A percentile compares a stretch with the other conserved stretches of the same genome.
Evolutionary conservation across 2,888 invertebrate species (phyloP).

Genomic region (Smittia sp.): DNA sequence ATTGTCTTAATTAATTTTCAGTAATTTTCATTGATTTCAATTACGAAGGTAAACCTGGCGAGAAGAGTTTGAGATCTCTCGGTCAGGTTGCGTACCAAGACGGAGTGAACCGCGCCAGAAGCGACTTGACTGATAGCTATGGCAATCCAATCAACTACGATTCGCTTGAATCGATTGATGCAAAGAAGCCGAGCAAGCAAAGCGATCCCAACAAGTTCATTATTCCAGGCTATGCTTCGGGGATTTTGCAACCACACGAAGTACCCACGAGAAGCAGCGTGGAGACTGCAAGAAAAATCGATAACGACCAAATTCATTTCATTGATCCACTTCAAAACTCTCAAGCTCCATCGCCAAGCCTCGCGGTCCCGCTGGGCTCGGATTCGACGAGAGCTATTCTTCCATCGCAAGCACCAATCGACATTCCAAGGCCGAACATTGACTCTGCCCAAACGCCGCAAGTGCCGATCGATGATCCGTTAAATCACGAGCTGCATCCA

Average conservation of each 20-base stretch:
- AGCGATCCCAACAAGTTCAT: not conserved
- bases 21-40: conserved; percentile 35
- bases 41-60: conserved; percentile 12
- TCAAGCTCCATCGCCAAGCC: not conserved
- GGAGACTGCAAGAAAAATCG: not conserved
- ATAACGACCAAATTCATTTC: conserved; percentile 23
- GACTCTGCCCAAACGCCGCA: conserved; percentile 12
- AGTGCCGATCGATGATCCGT: conserved; percentile 19
- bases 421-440: conserved; percentile 24
- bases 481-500: not conserved
- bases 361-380: not conserved
- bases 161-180: not conserved
- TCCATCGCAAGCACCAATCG: conserved; percentile 3
- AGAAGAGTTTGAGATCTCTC: conserved; percentile 8
- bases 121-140: conserved; percentile 8
- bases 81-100: conserved; percentile 18
- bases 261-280: not conserved
- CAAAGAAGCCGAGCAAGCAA: not conserved
- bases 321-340: conserved; percentile 18
- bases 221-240: conserved; percentile 33
- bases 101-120: not conserved
- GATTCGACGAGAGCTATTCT: not conserved
- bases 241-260: conserved; percentile 16
- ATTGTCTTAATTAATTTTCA: not conserved
- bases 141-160: conserved; percentile 33